Evolutionary conservation across 2,888 invertebrate species (phyloP), one percentile per base, ranked within the genome.

Genomic region (Temnothorax unifasciatus): DNA sequence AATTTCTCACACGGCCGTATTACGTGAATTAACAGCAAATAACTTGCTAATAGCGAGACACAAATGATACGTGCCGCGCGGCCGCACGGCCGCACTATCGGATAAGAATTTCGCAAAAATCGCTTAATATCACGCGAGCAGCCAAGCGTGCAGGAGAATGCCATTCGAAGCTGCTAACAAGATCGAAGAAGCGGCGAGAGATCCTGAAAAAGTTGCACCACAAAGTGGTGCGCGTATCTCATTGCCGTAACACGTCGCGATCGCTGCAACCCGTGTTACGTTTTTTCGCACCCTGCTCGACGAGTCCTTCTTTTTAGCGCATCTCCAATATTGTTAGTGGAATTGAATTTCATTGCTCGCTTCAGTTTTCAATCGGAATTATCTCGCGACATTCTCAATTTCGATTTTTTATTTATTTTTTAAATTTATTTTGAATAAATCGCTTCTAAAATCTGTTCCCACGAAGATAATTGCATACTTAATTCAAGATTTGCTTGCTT

Each of bases 11-110:
- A 21, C 21, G 41, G 41, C 21, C 29, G 29, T 59, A 13, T 73
- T 71, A 57, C 73, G 57, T 29, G 34, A 47, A 81, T 59, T 73
- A 73, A 73, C 79, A 50, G 59, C 79, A 79, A 81, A 61, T 81
- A 50, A 50, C 47, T 73, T 50, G 34, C 59, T 74, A 81, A 81
- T 73, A 44, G 74, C 57, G 21, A 47, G 57, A 47, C 74, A 50
- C 38, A 79, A 74, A 50, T 73, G 59, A 79, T 73, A 69, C 34
- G 50, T 34, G 54, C 44, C 6, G 44, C 54, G 44, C 54, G 13
- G 13, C 21, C 44, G 47, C 47, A 13, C 54, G 13, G 13, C 21
- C 44, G 47, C 47, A 13, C 18, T 50, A 59, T 79, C 29, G 47
- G 15, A 54, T 57, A 9, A 71, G 21, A 47, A 61, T 47, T 41